Conservation (phyloP, 2,888 invertebrate genomes). For the Idaea aversata region DNA sequence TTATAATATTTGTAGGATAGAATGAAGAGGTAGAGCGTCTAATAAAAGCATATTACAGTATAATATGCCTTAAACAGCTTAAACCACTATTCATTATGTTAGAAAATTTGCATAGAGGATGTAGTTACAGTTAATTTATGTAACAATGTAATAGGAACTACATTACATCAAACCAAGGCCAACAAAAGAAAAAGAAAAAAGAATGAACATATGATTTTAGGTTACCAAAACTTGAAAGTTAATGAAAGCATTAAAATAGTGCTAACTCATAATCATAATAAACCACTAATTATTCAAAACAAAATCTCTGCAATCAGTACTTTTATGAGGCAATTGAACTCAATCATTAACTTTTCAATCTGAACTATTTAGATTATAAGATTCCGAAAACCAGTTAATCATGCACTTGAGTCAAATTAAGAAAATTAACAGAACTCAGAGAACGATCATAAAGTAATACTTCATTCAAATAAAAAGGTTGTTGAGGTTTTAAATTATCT, state of each 20-base stretch:
- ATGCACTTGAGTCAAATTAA: slow-evolving; percentile 1
- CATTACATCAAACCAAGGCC: no score
- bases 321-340: neutral
- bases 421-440: neutral
- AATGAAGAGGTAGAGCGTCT: no score
- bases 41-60: no score
- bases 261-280: neutral
- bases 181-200: no score
- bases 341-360: neutral
- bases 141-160: no score
- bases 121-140: no score
- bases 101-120: no score
- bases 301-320: neutral
- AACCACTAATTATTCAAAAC: neutral
- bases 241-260: neutral
- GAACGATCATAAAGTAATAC: neutral
- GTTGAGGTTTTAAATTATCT: neutral
- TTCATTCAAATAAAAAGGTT: neutral
- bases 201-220: no score
- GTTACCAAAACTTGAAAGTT: neutral
- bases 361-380: neutral
- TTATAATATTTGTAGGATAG: no score
- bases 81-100: no score
- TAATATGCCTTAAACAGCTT: no score
- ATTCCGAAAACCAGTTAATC: neutral